phyloP scores from a whole-genome alignment of 1,140 invertebrate genomes.

The Panagrolaimus sp. region DNA sequence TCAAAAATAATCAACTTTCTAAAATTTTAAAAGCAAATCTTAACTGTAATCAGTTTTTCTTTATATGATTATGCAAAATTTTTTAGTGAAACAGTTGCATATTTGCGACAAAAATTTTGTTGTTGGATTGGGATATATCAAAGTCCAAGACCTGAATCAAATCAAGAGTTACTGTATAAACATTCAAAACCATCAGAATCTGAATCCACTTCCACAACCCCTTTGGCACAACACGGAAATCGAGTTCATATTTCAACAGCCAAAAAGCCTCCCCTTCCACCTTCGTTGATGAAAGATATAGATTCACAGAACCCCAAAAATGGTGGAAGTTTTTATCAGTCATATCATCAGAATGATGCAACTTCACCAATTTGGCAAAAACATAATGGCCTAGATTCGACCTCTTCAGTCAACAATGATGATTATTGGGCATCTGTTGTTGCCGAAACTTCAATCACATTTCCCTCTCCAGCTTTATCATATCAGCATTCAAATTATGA shows the following conservation, averaged over 20 bases:
- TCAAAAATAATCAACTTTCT: too few relatives aligned
- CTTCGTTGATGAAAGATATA: background rate
- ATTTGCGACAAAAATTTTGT: too few relatives aligned
- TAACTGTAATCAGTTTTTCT: too few relatives aligned
- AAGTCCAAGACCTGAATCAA: too few relatives aligned
- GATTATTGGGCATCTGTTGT: background rate
- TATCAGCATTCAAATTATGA: background rate
- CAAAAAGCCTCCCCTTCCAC: slow-evolving; percentile 3
- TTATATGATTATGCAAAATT: too few relatives aligned
- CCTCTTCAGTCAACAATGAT: background rate
- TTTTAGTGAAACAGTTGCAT: too few relatives aligned
- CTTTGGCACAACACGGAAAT: too few relatives aligned
- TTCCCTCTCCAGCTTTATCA: background rate
- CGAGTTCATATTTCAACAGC: background rate
- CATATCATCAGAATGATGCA: background rate
- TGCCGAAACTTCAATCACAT: slow-evolving; percentile 3
- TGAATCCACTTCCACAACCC: too few relatives aligned
- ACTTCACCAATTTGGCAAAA: background rate
- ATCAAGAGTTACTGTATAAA: too few relatives aligned
- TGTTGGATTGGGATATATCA: too few relatives aligned
- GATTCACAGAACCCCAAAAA: background rate
- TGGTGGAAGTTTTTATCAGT: background rate
- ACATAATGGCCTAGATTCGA: background rate
- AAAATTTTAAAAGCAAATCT: too few relatives aligned
- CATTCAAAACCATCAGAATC: too few relatives aligned